Evolutionary conservation across 2,888 invertebrate genomes (phyloP), one percentile per base, ranked within the genome.

Genomic region (Ptilodon capucinus): DNA sequence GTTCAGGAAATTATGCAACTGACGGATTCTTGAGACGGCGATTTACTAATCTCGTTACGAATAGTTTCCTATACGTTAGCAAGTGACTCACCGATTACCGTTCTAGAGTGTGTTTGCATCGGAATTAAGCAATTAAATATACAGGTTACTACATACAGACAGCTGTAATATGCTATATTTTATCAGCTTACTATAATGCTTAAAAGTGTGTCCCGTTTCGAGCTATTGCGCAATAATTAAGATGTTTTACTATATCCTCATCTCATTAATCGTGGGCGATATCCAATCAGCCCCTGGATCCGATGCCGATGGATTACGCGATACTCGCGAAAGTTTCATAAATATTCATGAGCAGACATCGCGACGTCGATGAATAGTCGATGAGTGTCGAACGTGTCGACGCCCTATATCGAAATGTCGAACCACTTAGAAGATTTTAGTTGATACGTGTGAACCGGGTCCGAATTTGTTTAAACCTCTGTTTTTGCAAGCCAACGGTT

Each of bases 311-410:
- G 74, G 76, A 84, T 86, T 84, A 84, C 79, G 80, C 79, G 79
- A 78, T 72, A 69, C 66, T 68, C 74, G 78, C 75, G 81, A 81
- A 82, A 81, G 74, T 77, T 66, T 51, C 64, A 83, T 87, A 75
- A 84, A 88, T 88, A 88, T 88, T 83, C 83, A 88, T 88, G 77
- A 77, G 68, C 56, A 64, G 71, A 69, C 64, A 65, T 66, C 66
- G 65, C 63, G 66, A 69, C 66, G 74, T 64, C 77, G 74, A 81
- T 83, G 86, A 83, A 84, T 84, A 83, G 80, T 74, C 81, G 80
- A 84, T 79, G 80, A 81, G 76, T 61, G 63, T 52, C 49, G 55
- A 44, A 52, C 49, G 43, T 57, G 48, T 54, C 49, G 46, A 52
- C 51, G 36, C 30, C 45, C 32, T 14, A 48, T 61, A 42, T 64